Percentiles rank a stretch among this genome's conserved stretches.
These are phyloP conservation scores for Blastobasis lacticolella DNA, from an alignment of 2,888 invertebrate genomes.

Conservation along the genomic window DNA sequence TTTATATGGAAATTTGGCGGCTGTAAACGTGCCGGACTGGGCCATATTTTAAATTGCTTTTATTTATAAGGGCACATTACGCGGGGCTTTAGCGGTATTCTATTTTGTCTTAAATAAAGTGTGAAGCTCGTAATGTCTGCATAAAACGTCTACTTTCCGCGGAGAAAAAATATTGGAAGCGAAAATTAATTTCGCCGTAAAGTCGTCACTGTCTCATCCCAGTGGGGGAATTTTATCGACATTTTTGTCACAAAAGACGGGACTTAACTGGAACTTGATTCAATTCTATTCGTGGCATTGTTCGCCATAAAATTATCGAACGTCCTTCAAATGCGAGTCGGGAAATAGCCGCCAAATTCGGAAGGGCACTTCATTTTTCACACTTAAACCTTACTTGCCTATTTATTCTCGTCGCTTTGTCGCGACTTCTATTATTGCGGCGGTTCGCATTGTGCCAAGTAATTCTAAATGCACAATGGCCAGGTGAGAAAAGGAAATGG, in stretches of 20 bases:
- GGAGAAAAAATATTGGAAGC: slow-evolving; percentile 1
- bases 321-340: not conserved
- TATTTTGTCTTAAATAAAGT: slow-evolving; percentile 8
- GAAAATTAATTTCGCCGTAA: slow-evolving; percentile 3
- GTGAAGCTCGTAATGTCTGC: slow-evolving; percentile 2
- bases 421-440: no score
- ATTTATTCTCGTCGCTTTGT: no score
- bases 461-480: no score
- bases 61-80: slow-evolving; percentile 18
- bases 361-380: no score
- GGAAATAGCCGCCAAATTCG: no score
- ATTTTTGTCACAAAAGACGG: slow-evolving; percentile 4
- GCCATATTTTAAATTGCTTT: slow-evolving; percentile 32
- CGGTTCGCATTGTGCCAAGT: no score
- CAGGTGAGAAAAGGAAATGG: no score
- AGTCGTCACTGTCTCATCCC: slow-evolving; percentile 2
- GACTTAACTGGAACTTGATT: slow-evolving; percentile 7
- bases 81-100: slow-evolving; percentile 13
- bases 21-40: slow-evolving; percentile 24
- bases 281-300: slow-evolving; percentile 3
- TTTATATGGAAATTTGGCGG: slow-evolving; percentile 58
- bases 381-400: no score
- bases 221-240: slow-evolving; percentile 5
- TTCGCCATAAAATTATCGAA: slow-evolving; percentile 1
- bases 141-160: slow-evolving; percentile 1